Percentiles rank a stretch among this genome's conserved stretches.
Conservation (phyloP, 2,888 invertebrate genomes). For the Aphidius colemani region DNA sequence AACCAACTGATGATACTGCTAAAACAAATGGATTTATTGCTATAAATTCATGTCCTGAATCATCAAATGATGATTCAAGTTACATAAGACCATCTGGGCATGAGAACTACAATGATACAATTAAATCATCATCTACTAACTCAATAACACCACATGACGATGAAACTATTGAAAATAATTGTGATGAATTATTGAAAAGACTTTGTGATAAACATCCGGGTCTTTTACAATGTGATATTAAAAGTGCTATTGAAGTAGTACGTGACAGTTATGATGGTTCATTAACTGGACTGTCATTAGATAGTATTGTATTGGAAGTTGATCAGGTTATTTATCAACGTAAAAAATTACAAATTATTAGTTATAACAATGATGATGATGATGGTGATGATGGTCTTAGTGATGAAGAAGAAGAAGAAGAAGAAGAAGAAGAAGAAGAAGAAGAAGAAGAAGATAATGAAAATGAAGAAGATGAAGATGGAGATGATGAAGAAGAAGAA, state of each 20-base stretch:
- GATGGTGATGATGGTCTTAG: too few relatives aligned
- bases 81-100: too few relatives aligned
- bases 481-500: neutral
- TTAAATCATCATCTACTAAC: too few relatives aligned
- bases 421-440: too few relatives aligned
- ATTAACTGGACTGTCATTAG: slow-evolving; percentile 35
- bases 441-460: too few relatives aligned
- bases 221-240: slow-evolving; percentile 42
- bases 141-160: neutral
- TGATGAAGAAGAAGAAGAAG: too few relatives aligned
- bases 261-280: slow-evolving; percentile 40
- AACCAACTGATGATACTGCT: too few relatives aligned
- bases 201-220: slow-evolving; percentile 36
- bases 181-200: slow-evolving; percentile 36
- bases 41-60: too few relatives aligned
- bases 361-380: neutral
- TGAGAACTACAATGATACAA: too few relatives aligned
- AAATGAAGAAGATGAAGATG: too few relatives aligned
- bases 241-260: slow-evolving; percentile 38
- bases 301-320: slow-evolving; percentile 38
- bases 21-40: too few relatives aligned
- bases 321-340: slow-evolving; percentile 30
- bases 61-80: too few relatives aligned
- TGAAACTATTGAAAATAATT: neutral
- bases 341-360: slow-evolving; percentile 26